Evolutionary conservation across 1,140 invertebrate genomes (phyloP).

Genomic region (Papilio polytes): DNA sequence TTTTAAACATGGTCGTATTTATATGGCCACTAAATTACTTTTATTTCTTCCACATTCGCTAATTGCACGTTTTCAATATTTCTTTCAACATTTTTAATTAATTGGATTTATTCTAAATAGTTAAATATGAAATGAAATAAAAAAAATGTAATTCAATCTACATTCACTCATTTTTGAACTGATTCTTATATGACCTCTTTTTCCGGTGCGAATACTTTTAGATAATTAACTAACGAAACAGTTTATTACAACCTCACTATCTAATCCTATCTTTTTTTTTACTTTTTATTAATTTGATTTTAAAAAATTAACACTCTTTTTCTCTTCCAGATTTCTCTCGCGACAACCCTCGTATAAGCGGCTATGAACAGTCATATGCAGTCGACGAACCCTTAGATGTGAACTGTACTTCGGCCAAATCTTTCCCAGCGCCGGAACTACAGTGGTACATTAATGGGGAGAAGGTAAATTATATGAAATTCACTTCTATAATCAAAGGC

Average conservation of each 20-base stretch:
- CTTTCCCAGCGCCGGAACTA: slow-evolving; percentile 71
- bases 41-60: slow-evolving; percentile 23
- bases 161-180: not conserved
- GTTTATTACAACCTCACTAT: too few relatives aligned
- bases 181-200: too few relatives aligned
- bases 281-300: not conserved
- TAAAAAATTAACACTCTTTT: too few relatives aligned
- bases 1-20: slow-evolving; percentile 31
- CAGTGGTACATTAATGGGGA: slow-evolving; percentile 74
- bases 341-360: slow-evolving; percentile 72
- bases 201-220: too few relatives aligned
- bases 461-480: slow-evolving; percentile 54
- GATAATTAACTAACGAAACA: too few relatives aligned
- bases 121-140: not conserved
- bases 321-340: slow-evolving; percentile 63
- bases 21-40: slow-evolving; percentile 34
- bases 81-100: slow-evolving; percentile 15
- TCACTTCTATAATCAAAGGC: too few relatives aligned
- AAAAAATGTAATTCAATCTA: not conserved
- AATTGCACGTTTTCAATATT: slow-evolving; percentile 27
- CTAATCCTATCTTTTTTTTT: too few relatives aligned
- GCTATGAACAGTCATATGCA: slow-evolving; percentile 64
- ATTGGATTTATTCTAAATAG: not conserved
- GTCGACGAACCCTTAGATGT: slow-evolving; percentile 64
- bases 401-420: slow-evolving; percentile 73